phyloP scores from a whole-genome alignment of 1,140 invertebrate genomes.

The Heliconius himera region DNA sequence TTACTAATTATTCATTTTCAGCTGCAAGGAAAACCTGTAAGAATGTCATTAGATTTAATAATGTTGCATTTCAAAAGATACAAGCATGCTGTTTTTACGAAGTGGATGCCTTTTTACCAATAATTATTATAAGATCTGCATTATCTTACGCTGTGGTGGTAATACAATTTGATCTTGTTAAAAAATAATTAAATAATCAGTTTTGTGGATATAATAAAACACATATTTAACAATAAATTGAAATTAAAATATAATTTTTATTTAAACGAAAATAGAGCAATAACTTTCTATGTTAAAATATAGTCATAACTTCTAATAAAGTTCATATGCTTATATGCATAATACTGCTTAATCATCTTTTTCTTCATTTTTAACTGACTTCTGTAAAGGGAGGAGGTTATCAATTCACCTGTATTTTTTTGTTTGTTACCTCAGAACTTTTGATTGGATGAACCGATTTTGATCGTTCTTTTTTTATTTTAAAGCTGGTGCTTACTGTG shows the following conservation, averaged over 20 bases:
- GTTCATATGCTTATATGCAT: no score
- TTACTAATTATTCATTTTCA: neutral
- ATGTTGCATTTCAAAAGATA: constrained; percentile 30
- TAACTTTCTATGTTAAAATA: no score
- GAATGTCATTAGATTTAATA: constrained; percentile 34
- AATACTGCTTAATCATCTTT: no score
- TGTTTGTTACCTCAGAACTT: no score
- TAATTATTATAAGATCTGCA: constrained; percentile 12
- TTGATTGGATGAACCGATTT: no score
- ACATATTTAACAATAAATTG: neutral
- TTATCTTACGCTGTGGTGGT: constrained; percentile 24
- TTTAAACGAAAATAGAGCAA: neutral
- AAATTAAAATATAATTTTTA: neutral
- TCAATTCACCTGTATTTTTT: no score
- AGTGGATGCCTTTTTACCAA: constrained; percentile 32
- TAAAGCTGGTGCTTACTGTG: no score
- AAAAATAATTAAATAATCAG: neutral
- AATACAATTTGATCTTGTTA: constrained; percentile 35
- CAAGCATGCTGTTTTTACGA: constrained; percentile 20
- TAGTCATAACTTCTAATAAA: no score
- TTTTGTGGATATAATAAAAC: neutral
- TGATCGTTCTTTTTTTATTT: no score
- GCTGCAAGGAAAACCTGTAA: constrained; percentile 33
- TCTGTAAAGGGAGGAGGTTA: no score
- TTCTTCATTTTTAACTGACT: no score